Evolutionary conservation across 2,888 invertebrate genomes (phyloP), one percentile per base, ranked within the genome.

Genomic region (Myopa tessellatipennis): DNA sequence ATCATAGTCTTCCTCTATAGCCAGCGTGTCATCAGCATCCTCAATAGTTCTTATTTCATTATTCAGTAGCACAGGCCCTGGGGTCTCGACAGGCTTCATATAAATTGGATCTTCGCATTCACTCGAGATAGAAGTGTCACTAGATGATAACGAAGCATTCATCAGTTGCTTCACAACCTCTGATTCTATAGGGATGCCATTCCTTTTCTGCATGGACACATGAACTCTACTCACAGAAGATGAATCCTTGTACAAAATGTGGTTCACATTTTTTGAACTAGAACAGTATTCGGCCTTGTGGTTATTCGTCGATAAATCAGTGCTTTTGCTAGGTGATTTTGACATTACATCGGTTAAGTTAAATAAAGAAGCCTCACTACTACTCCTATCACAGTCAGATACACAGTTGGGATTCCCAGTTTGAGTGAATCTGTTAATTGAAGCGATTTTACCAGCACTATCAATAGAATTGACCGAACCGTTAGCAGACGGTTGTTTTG

Each of bases 51-150:
- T n/a, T 36, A 26, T 18, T 1, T 45, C n/a, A 10, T 16, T 50
- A 45, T 50, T 40, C 34, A 63, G 14, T n/a, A 16, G 8, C 55
- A 16, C 10, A 50, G 70, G 7, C 16, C 34, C 12, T 26, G 60
- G 7, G 8, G 61, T 61, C 36, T 38, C 65, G 14, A 63, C 65
- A n/a, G 40, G 52, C 14, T 82, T 81, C 6, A 80, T 78, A 80
- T 91, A 87, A 45, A 82, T 77, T 12, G 82, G 79, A 78, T 88
- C 86, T 77, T 88, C 86, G 61, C 84, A 84, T 78, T 86, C 86
- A 76, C 88, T 89, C 34, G 88, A 89, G 74, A 87, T 85, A n/a
- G 88, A 89, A 58, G 84, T 85, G 77, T 88, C 88, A 83, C 88
- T 88, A 6, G 87, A 88, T 4, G 87, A 88, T 61, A 86, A 81